Base-by-base conservation (phyloP, 1,140 invertebrate species). In the Venturia canescens region DNA sequence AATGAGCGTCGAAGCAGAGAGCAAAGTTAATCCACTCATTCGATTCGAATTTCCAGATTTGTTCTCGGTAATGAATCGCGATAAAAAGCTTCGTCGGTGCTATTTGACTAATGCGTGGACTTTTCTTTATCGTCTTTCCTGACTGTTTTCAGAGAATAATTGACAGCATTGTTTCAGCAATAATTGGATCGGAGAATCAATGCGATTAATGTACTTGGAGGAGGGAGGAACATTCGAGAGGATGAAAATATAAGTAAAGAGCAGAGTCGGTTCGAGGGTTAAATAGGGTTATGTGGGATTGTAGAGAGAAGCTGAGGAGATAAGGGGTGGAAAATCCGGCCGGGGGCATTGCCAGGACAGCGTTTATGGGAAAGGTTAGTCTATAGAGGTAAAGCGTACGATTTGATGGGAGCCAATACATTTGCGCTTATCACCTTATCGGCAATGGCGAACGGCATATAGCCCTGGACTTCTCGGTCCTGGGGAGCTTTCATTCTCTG, bases 401-500 rank as follows among this genome's bases (percentile, higher is more conserved):
- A 91, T 91, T 91, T 90, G 89, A 91, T 91, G 89, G 88, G 86
- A 90, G 85, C 90, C 90, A 91, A 91, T 91, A 91, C 88, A 91
- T 91, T 91, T 88, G 86, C 90, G 89, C 89, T 91, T 91, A 91
- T 91, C 89, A 90, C 88, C 89, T 91, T 91, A 91, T 91, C 90
- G 89, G 88, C 87, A 89, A 89, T 87, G 86, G 85, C 80, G 81
- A 29, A 23, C 50, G 69, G 16, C 78, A 27, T 66, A 77, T 78
- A 77, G n/a, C 26, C 70, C 66, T 57, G 79, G 72, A 76, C 72
- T 76, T 57, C 38, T 34, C 70, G 18, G 34, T 77, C 75, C 53
- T 15, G 13, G 38, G 38, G 38, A 21, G 23, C 70, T 31, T 27
- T 63, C 74, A n/a, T 76, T 76, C 11, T 53, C 16, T 53, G 18